Percentiles rank a stretch among this genome's conserved stretches.
Evolutionary conservation across 2,797 vertebrate genomes (phyloP).

Genomic region (Botia almorhae): DNA sequence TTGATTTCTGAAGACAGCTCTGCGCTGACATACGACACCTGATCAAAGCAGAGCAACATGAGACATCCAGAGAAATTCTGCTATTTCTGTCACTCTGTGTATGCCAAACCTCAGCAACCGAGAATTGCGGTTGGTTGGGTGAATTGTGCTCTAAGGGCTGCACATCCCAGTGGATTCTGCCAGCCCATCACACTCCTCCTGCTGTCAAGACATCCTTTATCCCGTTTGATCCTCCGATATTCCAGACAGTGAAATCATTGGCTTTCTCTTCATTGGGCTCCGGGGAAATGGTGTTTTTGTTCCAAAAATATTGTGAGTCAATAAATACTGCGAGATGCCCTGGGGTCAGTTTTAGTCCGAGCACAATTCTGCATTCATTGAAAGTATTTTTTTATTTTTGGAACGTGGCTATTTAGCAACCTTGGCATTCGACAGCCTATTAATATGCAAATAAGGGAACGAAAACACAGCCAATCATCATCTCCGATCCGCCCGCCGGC

Average conservation of each 20-base stretch:
- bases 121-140: conserved; percentile 7
- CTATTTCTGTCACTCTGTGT: conserved; percentile 8
- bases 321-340: conserved; percentile 42
- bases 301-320: conserved; percentile 45
- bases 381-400: conserved; percentile 18
- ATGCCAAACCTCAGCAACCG: background rate
- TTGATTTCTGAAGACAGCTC: conserved; percentile 33
- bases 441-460: conserved; percentile 40
- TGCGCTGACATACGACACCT: conserved; percentile 19
- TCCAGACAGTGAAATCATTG: conserved; percentile 31
- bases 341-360: conserved; percentile 26
- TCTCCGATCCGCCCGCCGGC: conserved; percentile 22
- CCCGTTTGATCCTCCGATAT: conserved; percentile 40
- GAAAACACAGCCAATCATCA: background rate
- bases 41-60: conserved; percentile 51
- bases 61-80: conserved; percentile 15
- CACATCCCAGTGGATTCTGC: conserved; percentile 24
- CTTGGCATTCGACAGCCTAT: conserved; percentile 13
- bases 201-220: conserved; percentile 42
- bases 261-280: conserved; percentile 42
- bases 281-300: conserved; percentile 24
- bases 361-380: conserved; percentile 61
- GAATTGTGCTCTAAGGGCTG: conserved; percentile 48
- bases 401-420: conserved; percentile 21
- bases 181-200: conserved; percentile 4